A percentile compares a stretch with the other conserved stretches of the same genome.
Evolutionary conservation across 2,113 vertebrate genomes (phyloP).

Genomic region (Pterocles gutturalis): DNA sequence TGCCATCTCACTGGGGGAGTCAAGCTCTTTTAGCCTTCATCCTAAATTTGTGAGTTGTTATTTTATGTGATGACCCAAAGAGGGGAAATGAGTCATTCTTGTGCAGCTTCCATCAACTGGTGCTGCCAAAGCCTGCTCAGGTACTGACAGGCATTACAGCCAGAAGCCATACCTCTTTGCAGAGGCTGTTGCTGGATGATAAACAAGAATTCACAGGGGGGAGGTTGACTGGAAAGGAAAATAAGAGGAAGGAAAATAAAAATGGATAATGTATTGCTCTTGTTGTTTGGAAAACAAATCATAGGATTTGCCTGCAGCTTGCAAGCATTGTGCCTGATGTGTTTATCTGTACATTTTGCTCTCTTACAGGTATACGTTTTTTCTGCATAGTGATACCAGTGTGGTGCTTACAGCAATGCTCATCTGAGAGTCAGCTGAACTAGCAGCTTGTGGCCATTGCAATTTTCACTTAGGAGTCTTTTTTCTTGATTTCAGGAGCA

Average conservation of each 20-base stretch:
- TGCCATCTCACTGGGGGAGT: neutral
- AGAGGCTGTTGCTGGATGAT: slow-evolving; percentile 53
- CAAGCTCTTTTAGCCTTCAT: neutral
- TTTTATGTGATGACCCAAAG: slow-evolving; percentile 21
- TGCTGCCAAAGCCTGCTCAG: slow-evolving; percentile 21
- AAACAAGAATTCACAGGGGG: slow-evolving; percentile 11
- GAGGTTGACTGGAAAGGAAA: slow-evolving; percentile 8
- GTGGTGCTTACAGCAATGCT: neutral
- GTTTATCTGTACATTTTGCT: neutral
- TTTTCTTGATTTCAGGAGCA: neutral
- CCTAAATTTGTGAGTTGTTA: neutral
- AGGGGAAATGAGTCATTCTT: slow-evolving; percentile 28
- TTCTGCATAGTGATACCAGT: neutral
- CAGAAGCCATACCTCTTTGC: slow-evolving; percentile 11
- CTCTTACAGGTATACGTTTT: neutral
- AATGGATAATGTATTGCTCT: neutral
- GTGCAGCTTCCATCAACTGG: neutral
- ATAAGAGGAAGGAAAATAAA: neutral
- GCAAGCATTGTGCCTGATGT: neutral
- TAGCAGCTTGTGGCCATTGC: neutral
- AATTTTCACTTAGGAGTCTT: neutral
- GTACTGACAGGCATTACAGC: slow-evolving; percentile 17
- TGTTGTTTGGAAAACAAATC: neutral
- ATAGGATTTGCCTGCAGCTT: neutral
- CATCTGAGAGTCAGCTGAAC: neutral